Evolutionary conservation across 2,797 vertebrate genomes (phyloP).

Genomic region (Coendou prehensilis): DNA sequence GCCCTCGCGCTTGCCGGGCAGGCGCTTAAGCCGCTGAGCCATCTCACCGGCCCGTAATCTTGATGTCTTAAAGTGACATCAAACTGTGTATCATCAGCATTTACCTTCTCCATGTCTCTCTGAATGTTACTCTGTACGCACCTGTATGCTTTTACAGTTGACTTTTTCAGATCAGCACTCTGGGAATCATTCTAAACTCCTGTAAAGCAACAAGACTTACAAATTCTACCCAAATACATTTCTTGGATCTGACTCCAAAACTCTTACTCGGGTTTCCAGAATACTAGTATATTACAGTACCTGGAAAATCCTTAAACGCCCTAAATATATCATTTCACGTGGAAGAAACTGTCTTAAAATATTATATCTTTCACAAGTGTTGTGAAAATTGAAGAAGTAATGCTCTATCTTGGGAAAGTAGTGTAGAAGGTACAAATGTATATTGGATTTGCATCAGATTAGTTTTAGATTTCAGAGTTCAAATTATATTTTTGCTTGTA

Average conservation of each 20-base stretch:
- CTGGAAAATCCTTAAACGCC: not conserved
- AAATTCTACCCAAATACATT: not conserved
- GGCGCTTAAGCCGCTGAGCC: no score
- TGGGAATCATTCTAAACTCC: not conserved
- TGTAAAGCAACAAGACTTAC: not conserved
- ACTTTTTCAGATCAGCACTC: not conserved
- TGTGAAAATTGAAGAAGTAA: not conserved
- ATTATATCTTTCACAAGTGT: not conserved
- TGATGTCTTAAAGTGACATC: not conserved
- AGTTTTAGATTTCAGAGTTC: conserved; percentile 12
- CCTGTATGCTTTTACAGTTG: not conserved
- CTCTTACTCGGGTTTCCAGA: not conserved
- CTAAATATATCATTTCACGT: not conserved
- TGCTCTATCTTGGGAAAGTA: not conserved
- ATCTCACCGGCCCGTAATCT: no score
- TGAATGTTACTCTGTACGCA: not conserved
- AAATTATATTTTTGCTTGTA: not conserved
- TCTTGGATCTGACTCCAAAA: not conserved
- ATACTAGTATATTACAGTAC: not conserved
- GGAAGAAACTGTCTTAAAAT: not conserved
- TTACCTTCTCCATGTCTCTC: not conserved
- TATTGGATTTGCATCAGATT: conserved; percentile 14
- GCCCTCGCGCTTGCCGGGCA: no score
- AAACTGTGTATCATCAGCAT: not conserved
- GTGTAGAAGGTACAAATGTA: not conserved